Percentiles rank a stretch among this genome's conserved stretches.
Conservation (phyloP, 2,888 invertebrate genomes). For the Tetrapedia diversipes region DNA sequence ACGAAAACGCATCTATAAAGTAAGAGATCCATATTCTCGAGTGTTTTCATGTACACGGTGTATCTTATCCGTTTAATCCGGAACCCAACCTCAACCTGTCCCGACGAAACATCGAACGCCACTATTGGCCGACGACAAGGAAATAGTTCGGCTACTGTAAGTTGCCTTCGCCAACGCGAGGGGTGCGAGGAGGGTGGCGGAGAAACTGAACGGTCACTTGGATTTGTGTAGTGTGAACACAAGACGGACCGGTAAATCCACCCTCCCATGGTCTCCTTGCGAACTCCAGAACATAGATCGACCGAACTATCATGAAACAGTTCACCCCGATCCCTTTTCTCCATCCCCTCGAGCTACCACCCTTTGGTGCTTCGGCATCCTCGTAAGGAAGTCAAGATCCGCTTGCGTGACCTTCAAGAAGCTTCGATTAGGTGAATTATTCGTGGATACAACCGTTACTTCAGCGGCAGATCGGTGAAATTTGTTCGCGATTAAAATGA, state of each 20-base stretch:
- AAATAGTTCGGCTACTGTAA: slow-evolving; percentile 77
- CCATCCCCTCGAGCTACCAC: slow-evolving; percentile 59
- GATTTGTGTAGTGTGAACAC: slow-evolving; percentile 82
- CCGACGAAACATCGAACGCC: slow-evolving; percentile 38
- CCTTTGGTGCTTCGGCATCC: slow-evolving; percentile 71
- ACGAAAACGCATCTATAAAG: no score
- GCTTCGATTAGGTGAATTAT: slow-evolving; percentile 74
- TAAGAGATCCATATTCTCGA: no score
- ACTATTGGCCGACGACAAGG: slow-evolving; percentile 59
- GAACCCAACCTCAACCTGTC: no score
- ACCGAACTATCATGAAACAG: slow-evolving; percentile 81
- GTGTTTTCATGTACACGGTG: no score
- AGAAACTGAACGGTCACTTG: slow-evolving; percentile 80
- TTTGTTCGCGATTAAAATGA: background rate
- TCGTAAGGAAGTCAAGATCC: slow-evolving; percentile 69
- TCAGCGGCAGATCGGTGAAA: background rate
- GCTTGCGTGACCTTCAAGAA: slow-evolving; percentile 60
- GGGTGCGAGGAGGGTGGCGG: slow-evolving; percentile 67
- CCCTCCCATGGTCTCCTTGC: slow-evolving; percentile 81
- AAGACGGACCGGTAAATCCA: slow-evolving; percentile 82
- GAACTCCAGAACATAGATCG: slow-evolving; percentile 81
- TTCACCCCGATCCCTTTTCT: slow-evolving; percentile 60
- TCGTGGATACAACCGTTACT: slow-evolving; percentile 59
- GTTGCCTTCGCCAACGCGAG: slow-evolving; percentile 71
- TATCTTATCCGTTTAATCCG: no score